Evolutionary conservation across 2,113 vertebrate species (phyloP), one percentile per base, ranked within the genome.

Genomic region (Microcebus murinus): DNA sequence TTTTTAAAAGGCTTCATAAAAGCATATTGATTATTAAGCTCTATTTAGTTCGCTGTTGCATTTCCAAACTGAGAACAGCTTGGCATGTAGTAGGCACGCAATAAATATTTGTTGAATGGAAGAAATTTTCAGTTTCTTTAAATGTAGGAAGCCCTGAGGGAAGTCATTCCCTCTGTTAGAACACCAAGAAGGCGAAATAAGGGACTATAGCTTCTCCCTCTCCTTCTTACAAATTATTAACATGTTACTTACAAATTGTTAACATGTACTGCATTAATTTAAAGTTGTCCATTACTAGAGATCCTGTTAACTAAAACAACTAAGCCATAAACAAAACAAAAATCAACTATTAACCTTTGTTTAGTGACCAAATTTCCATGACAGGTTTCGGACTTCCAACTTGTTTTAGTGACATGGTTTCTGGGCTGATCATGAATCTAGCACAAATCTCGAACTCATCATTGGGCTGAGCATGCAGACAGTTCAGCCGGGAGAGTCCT

Each of bases 71-170:
- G 29, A 81, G 20, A 74, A 63, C 6, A 65, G 61, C 27, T n/a
- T 50, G 23, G 57, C 23, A 87, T 42, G 88, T 1, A 79, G 68
- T 27, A 91, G 67, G 34, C 39, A 79, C 14, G 14, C 57, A 68
- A 57, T 23, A 79, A 91, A 10, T n/a, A 93, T 76, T 61, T 79
- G 65, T 1, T 73, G 20, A 88, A 39, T 68, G 21, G 21, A 74
- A 96, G 59, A 94, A 87, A 68, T 10, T n/a, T 63, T 55, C 25
- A 57, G 15, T 84, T 81, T 93, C 65, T 93, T 39, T 74, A 92
- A 83, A 93, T 36, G 13, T 20, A 65, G 31, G 17, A 81, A 39
- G 67, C 68, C 86, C 63, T 79, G 25, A 65, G 87, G 50, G 10
- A 87, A 92, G 52, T 63, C 55, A 85, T 50, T 61, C 45, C 83